Conservation (phyloP, 2,888 invertebrate genomes). For the Drosophila incognita region DNA sequence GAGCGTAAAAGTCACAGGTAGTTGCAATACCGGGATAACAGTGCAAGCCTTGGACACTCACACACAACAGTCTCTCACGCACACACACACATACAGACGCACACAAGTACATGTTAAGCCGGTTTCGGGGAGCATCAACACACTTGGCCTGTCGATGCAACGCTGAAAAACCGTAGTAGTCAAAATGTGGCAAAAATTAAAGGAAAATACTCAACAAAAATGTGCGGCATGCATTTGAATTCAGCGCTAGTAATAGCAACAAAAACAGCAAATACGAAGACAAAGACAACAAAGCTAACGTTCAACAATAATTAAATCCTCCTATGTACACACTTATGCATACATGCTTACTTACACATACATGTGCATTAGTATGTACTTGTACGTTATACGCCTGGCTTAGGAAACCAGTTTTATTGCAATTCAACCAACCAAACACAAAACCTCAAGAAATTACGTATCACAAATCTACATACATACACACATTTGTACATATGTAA, state of each 20-base stretch:
- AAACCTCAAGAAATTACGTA: constrained; percentile 78
- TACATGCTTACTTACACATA: not conserved
- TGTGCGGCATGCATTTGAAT: constrained; percentile 60
- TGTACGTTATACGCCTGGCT: constrained; percentile 73
- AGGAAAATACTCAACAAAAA: constrained; percentile 66
- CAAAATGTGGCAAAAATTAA: constrained; percentile 72
- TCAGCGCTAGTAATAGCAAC: constrained; percentile 29
- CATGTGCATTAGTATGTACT: constrained; percentile 25
- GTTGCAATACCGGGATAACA: constrained; percentile 40
- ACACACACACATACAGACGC: constrained; percentile 12
- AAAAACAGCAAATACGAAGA: not conserved
- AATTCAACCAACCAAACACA: constrained; percentile 70
- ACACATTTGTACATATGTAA: not conserved
- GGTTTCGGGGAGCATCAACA: constrained; percentile 59
- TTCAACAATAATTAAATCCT: constrained; percentile 67
- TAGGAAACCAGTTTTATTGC: constrained; percentile 81
- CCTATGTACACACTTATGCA: constrained; percentile 19
- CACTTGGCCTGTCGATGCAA: constrained; percentile 39
- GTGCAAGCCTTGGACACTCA: constrained; percentile 37
- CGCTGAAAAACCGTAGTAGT: constrained; percentile 32
- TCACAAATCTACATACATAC: constrained; percentile 59
- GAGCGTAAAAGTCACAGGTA: constrained; percentile 44
- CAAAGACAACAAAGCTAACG: constrained; percentile 21
- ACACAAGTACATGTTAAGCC: constrained; percentile 59
- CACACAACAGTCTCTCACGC: constrained; percentile 19